Evolutionary conservation across 2,113 vertebrate species (phyloP).

Genomic region (Synodontis membranacea): DNA sequence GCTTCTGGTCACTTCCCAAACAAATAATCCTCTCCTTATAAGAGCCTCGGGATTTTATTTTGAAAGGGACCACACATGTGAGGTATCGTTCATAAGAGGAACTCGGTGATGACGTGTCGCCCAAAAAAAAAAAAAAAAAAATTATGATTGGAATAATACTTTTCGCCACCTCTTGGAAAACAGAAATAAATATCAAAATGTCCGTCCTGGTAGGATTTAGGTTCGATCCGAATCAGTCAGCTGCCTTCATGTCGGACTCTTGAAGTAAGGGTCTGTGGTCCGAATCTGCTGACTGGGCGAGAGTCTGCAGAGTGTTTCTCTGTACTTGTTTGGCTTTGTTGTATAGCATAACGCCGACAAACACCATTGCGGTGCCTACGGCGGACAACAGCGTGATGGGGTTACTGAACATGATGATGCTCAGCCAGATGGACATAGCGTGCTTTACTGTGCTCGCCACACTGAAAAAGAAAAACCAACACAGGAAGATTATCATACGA

Average conservation of each 20-base stretch:
- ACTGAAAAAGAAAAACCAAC: constrained; percentile 61
- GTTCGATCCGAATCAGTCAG: constrained; percentile 21
- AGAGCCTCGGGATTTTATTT: no score
- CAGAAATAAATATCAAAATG: background rate
- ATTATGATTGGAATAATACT: background rate
- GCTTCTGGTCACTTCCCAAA: background rate
- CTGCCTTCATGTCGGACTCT: constrained; percentile 57
- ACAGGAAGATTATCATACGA: background rate
- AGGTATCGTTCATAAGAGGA: background rate
- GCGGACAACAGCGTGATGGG: constrained; percentile 86
- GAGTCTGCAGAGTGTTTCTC: constrained; percentile 72
- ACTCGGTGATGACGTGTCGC: background rate
- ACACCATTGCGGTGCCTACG: constrained; percentile 82
- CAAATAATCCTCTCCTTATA: background rate
- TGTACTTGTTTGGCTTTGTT: constrained; percentile 89
- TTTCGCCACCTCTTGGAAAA: background rate
- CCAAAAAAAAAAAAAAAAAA: no score
- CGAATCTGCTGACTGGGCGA: constrained; percentile 65
- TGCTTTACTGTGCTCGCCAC: constrained; percentile 97
- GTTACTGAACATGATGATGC: constrained; percentile 93
- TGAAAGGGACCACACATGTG: background rate
- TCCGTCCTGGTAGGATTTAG: background rate
- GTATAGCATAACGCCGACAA: constrained; percentile 85
- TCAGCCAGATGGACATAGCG: constrained; percentile 93
- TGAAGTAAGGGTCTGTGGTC: constrained; percentile 61